Conservation (phyloP, 92 coral and sea anemone genomes). For the Bergia sp. region DNA sequence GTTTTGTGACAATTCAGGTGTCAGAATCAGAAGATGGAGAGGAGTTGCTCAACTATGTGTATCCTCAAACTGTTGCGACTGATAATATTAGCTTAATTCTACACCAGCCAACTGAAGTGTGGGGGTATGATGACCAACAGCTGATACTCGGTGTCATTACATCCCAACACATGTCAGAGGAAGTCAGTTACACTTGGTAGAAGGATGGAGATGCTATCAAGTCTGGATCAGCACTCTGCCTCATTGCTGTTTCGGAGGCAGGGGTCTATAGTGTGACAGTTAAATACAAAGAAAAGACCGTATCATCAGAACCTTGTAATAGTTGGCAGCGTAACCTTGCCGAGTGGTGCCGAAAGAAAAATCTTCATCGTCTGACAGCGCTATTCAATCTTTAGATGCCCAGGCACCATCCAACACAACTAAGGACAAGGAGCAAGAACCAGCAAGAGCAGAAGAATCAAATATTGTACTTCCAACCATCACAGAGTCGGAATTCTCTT, state of each 20-base stretch:
- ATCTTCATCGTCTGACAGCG: too few relatives aligned
- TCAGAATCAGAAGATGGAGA: not conserved
- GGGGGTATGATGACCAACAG: conserved; percentile 29
- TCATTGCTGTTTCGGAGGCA: not conserved
- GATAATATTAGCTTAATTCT: not conserved
- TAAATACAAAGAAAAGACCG: not conserved
- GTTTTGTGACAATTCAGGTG: conserved; percentile 5
- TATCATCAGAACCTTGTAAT: too few relatives aligned
- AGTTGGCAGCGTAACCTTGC: too few relatives aligned
- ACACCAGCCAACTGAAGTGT: conserved; percentile 24
- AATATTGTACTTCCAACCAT: too few relatives aligned
- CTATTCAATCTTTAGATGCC: too few relatives aligned
- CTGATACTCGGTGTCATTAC: conserved; percentile 13
- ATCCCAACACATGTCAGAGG: conserved; percentile 10
- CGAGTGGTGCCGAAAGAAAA: too few relatives aligned
- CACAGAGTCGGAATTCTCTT: too few relatives aligned
- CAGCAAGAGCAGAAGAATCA: too few relatives aligned
- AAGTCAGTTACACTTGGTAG: conserved; percentile 18
- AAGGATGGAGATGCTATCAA: conserved; percentile 18
- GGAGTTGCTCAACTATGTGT: not conserved
- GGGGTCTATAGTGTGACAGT: conserved; percentile 15
- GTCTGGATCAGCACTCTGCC: not conserved
- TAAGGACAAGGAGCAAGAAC: too few relatives aligned
- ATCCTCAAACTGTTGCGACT: not conserved
- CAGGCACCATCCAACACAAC: too few relatives aligned